Conservation (phyloP, 2,797 vertebrate genomes). For the Xerus rutilus region DNA sequence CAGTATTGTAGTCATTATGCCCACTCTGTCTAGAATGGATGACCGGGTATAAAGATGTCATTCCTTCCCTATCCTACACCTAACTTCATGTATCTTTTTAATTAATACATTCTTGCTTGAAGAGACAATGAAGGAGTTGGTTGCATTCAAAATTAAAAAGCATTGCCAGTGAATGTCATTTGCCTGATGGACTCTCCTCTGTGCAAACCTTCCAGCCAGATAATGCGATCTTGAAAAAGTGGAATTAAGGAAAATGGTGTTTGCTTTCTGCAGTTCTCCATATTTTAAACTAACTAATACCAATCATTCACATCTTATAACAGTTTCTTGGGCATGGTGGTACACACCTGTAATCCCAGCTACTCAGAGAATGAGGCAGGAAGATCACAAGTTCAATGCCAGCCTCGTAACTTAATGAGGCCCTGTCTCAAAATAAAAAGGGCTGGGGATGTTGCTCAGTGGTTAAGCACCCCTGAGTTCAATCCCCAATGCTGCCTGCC, state of each 20-base stretch:
- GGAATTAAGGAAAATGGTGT: background rate
- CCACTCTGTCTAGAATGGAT: background rate
- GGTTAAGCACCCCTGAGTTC: background rate
- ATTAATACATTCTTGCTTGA: background rate
- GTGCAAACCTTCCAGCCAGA: background rate
- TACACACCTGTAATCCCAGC: background rate
- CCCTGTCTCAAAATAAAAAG: background rate
- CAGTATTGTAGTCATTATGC: no score
- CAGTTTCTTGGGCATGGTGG: background rate
- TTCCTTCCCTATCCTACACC: background rate
- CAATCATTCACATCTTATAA: background rate
- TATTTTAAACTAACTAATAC: background rate
- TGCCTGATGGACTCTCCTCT: background rate
- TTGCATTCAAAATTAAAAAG: background rate
- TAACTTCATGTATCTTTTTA: background rate
- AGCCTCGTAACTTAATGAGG: background rate
- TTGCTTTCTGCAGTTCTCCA: background rate
- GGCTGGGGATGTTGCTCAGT: background rate
- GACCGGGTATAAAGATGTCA: rapidly evolving
- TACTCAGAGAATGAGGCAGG: background rate
- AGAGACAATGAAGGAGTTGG: background rate
- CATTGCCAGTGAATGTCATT: background rate
- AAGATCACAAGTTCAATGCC: background rate
- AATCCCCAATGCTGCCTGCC: background rate
- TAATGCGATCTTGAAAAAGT: background rate